Conservation (phyloP, 1,140 invertebrate species). For the Hermetia illucens region DNA sequence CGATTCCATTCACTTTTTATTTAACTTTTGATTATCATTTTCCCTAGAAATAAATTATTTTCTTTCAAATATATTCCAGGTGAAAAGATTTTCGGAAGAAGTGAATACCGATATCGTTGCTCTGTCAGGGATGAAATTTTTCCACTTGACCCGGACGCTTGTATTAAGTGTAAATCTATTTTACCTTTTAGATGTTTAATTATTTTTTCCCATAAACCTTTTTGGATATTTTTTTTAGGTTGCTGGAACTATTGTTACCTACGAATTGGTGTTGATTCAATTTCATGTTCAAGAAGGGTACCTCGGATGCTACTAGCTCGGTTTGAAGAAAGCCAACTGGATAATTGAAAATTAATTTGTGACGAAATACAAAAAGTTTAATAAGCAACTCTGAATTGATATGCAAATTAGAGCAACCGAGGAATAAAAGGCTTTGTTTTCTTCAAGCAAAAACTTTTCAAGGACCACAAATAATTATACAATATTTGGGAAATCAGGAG, state of each 20-base stretch:
- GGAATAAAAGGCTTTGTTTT: no score
- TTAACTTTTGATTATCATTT: background rate
- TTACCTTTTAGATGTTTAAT: background rate
- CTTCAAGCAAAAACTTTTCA: no score
- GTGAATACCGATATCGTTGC: conserved; percentile 40
- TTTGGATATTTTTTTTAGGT: conserved; percentile 21
- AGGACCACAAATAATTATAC: no score
- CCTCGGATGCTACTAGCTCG: no score
- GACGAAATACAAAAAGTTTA: no score
- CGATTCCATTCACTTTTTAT: background rate
- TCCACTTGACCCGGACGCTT: conserved; percentile 43
- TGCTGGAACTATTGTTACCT: conserved; percentile 49
- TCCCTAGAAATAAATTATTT: background rate
- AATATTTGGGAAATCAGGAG: no score
- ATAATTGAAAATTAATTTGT: no score
- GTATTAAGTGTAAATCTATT: conserved; percentile 41
- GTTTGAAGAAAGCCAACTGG: no score
- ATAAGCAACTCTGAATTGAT: no score
- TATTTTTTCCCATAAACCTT: background rate
- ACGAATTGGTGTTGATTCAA: conserved; percentile 43
- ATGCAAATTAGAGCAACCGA: no score
- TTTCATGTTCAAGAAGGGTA: no score
- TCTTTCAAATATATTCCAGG: conserved; percentile 23
- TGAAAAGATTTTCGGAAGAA: conserved; percentile 42
- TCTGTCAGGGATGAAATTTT: conserved; percentile 45